phyloP scores from a whole-genome alignment of 23 tunicate species.

The Oikopleura dioica region DNA sequence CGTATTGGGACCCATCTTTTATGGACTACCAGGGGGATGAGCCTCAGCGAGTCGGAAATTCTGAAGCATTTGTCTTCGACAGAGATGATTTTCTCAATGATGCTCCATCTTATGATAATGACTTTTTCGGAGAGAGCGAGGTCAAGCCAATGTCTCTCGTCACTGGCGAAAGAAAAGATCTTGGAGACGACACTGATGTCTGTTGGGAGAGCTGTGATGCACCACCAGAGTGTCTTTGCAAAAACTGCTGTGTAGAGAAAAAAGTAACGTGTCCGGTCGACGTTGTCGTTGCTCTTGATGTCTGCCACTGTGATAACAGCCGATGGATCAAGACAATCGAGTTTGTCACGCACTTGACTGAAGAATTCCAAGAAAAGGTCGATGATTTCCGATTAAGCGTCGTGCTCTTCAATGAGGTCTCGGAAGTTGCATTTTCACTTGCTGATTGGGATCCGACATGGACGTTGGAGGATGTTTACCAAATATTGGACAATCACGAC shows the following conservation, averaged over 20 bases:
- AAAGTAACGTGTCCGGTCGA: not conserved
- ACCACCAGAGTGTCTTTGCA: not conserved
- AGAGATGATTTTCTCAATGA: too few relatives aligned
- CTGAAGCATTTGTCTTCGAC: too few relatives aligned
- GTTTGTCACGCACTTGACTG: not conserved
- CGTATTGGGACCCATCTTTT: too few relatives aligned
- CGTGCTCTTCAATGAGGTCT: not conserved
- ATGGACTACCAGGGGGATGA: too few relatives aligned
- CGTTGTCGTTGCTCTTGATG: not conserved
- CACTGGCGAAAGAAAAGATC: too few relatives aligned
- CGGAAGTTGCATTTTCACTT: not conserved
- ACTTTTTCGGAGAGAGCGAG: too few relatives aligned
- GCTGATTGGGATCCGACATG: not conserved
- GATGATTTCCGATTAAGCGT: not conserved
- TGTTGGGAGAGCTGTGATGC: not conserved
- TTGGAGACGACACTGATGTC: too few relatives aligned
- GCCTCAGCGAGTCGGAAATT: too few relatives aligned
- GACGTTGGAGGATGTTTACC: not conserved
- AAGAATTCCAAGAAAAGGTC: not conserved
- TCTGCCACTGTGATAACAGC: not conserved
- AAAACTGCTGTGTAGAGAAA: not conserved
- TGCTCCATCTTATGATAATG: too few relatives aligned
- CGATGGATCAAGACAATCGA: not conserved
- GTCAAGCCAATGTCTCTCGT: too few relatives aligned
- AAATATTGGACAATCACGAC: not conserved